A percentile compares a stretch with the other conserved stretches of the same genome.
phyloP scores from a whole-genome alignment of 2,113 vertebrate genomes.

The Hyperopisus bebe region DNA sequence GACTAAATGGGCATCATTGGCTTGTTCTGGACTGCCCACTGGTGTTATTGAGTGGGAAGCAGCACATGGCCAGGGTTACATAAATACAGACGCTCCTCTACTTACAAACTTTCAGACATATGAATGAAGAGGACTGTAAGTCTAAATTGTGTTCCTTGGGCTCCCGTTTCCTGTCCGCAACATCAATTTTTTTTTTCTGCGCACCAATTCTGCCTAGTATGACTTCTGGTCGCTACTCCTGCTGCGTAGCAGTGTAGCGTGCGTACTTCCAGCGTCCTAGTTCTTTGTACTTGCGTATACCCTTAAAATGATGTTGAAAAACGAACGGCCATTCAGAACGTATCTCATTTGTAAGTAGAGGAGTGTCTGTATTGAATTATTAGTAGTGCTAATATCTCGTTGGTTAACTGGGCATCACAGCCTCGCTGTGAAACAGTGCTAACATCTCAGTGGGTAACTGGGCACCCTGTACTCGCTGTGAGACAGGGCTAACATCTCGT shows the following conservation, averaged over 20 bases:
- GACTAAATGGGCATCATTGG: background rate
- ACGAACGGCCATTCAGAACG: too few relatives aligned
- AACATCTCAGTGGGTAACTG: background rate
- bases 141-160: too few relatives aligned
- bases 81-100: too few relatives aligned
- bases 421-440: background rate
- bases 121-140: too few relatives aligned
- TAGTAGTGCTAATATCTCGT: background rate
- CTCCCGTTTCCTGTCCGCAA: background rate
- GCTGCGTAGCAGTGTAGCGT: rapidly evolving
- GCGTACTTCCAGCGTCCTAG: too few relatives aligned
- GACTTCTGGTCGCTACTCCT: too few relatives aligned
- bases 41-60: background rate
- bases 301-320: too few relatives aligned
- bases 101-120: too few relatives aligned
- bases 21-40: background rate
- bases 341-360: too few relatives aligned
- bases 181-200: background rate
- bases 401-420: background rate
- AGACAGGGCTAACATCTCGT: background rate
- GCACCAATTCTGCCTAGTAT: too few relatives aligned
- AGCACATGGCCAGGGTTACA: background rate
- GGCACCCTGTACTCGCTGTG: background rate
- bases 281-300: too few relatives aligned
- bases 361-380: background rate